Base-by-base conservation (phyloP, 2,113 vertebrate genomes). In the Suricata suricatta region DNA sequence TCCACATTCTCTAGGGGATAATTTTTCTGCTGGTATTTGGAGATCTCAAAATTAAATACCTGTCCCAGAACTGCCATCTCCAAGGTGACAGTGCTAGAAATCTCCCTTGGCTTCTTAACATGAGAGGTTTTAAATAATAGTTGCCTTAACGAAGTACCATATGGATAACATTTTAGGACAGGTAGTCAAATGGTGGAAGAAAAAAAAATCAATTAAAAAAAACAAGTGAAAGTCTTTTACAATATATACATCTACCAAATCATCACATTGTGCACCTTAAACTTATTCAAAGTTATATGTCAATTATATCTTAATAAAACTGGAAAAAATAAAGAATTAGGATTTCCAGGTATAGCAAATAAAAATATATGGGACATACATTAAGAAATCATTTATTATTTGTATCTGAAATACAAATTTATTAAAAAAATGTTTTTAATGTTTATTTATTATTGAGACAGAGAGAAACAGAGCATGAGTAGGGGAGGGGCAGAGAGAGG, bases 21-120 rank as follows among this genome's bases (percentile, higher is more conserved):
- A 47, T 95, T 95, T 92, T 96, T 83, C 96, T 92, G 90, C 69
- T 95, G 52, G 15, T 74, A 57, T 88, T 97, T 97, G 95, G 90
- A 93, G 92, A 82, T 71, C 79, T 96, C 68, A 95, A 50, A 97
- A 98, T 60, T 96, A 96, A 97, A 71, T 96, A 35, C 66, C 50
- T 96, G 0, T 76, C 76, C 44, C 94, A 90, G 57, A 97, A 82
- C 81, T 90, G 31, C 74, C 89, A 27, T 72, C 80, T 92, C 76
- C 91, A 96, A 98, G 76, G 72, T 97, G 97, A 85, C 69, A 95
- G 19, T 31, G 11, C 87, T 96, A 97, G 91, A 97, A 98, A 98
- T 97, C 60, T 96, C 94, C 64, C 47, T 76, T 35, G 41, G 52
- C 50, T 92, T 97, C 63, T 97, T 92, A 92, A 97, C 0, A 0